phyloP scores from a whole-genome alignment of 53 echinoderm and acorn worm genomes.

The Zoroaster sp. region DNA sequence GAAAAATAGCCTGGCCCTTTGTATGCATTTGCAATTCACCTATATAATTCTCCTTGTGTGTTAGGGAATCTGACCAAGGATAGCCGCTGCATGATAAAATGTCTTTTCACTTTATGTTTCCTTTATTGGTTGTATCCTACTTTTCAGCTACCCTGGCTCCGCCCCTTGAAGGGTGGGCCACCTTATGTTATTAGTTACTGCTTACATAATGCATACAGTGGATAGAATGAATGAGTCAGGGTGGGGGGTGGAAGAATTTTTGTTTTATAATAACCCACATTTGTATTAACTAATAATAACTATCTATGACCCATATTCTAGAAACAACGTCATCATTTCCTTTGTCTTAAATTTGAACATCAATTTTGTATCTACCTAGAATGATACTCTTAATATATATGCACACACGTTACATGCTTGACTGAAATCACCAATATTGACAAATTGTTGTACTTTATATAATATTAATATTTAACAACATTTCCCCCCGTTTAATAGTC shows the following conservation, averaged over 20 bases:
- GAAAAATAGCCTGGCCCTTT: too few species aligned
- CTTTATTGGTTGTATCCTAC: neutral
- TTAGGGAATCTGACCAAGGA: too few species aligned
- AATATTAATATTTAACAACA: constrained; percentile 49
- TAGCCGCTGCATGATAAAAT: too few species aligned
- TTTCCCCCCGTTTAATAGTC: neutral
- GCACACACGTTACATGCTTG: constrained; percentile 53
- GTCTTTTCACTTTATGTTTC: neutral
- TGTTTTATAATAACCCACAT: neutral
- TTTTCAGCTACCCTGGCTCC: neutral
- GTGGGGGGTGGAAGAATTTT: neutral
- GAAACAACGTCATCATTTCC: constrained; percentile 5
- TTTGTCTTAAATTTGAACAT: neutral
- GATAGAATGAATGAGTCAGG: too few species aligned
- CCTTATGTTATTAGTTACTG: too few species aligned
- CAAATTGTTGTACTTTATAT: neutral
- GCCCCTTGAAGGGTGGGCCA: too few species aligned
- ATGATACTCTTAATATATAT: constrained; percentile 8
- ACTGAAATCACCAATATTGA: constrained; percentile 38
- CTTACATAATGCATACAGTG: too few species aligned
- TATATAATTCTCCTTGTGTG: too few species aligned
- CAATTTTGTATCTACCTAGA: constrained; percentile 14
- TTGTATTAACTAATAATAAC: neutral
- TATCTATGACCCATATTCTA: neutral
- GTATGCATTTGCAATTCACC: too few species aligned